Percentiles rank a stretch among this genome's conserved stretches.
These are phyloP conservation scores for Lepetodrilus schrolli DNA, from an alignment of 2,888 invertebrate species.

Conservation along the genomic window DNA sequence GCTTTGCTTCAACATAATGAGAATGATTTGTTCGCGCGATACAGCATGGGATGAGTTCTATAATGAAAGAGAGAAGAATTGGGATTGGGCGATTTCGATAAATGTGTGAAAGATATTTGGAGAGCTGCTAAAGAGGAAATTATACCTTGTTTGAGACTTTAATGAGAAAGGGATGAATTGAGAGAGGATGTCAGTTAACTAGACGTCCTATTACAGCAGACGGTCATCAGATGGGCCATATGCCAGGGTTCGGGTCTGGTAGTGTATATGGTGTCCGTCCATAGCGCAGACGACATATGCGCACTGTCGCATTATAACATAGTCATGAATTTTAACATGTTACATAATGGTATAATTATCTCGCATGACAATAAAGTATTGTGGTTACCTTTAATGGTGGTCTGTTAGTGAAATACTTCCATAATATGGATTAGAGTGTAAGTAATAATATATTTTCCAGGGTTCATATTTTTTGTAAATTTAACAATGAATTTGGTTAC, in stretches of 20 bases:
- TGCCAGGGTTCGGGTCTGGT: background rate
- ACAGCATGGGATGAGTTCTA: background rate
- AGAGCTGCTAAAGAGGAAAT: background rate
- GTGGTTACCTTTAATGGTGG: no score
- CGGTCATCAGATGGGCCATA: background rate
- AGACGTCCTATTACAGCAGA: background rate
- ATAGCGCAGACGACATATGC: no score
- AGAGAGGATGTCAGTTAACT: background rate
- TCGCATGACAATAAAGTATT: no score
- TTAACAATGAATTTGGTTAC: no score
- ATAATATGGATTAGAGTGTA: no score
- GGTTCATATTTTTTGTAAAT: no score
- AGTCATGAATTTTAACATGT: no score
- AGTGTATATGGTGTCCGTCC: background rate
- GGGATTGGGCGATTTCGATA: constrained; percentile 7
- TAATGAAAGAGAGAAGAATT: background rate
- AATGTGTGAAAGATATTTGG: background rate
- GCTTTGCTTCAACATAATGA: constrained; percentile 10
- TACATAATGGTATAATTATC: background rate
- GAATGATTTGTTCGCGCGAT: constrained; percentile 10
- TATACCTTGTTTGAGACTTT: background rate
- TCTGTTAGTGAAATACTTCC: no score
- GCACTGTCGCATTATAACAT: no score
- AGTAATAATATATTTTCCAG: no score
- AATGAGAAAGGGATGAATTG: background rate